Base-by-base conservation (phyloP, 2,797 vertebrate genomes). In the Neosalanx taihuensis region DNA sequence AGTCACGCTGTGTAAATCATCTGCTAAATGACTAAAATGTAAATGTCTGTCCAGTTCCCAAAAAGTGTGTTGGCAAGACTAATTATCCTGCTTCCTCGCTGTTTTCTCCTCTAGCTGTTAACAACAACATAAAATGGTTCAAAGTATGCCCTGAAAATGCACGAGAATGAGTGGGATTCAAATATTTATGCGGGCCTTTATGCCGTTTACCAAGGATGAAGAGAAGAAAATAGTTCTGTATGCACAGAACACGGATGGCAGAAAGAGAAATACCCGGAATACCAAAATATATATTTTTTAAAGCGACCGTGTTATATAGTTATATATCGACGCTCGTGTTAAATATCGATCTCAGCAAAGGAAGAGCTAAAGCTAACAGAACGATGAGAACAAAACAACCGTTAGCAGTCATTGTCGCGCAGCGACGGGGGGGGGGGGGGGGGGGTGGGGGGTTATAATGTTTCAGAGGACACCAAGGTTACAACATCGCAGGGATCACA, bases 101-200 rank as follows among this genome's bases (percentile, higher is more conserved):
- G 72, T 72, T 83, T 81, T 29, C 74, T 26, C 29, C 10, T 15
- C 23, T 18, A 35, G 51, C 26, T 73, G 56, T 71, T 71, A 81
- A 72, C 67, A 77, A 84, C 73, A 72, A 69, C 70, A 79, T 23
- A 73, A 75, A 75, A 69, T 68, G 65, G 29, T 58, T 78, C 74
- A 77, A 73, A 75, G 75, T 68, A 30, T 75, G 62, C 65, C 64
- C 70, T 67, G 58, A 71, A 35, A 71, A 37, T 63, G 58, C 69
- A 51, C 13, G 41, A 83, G 79, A 73, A 58, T 64, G 75, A 73
- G 72, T 76, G 70, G 69, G 56, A 78, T 64, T 81, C 30, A 85
- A 87, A 86, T 84, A 84, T 87, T 84, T 69, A 85, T 85, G 75
- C 35, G 51, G 65, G 66, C 33, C 58, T 67, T 82, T 74, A 72